phyloP scores from a whole-genome alignment of 2,113 vertebrate genomes.

The Sclerurus mexicanus region DNA sequence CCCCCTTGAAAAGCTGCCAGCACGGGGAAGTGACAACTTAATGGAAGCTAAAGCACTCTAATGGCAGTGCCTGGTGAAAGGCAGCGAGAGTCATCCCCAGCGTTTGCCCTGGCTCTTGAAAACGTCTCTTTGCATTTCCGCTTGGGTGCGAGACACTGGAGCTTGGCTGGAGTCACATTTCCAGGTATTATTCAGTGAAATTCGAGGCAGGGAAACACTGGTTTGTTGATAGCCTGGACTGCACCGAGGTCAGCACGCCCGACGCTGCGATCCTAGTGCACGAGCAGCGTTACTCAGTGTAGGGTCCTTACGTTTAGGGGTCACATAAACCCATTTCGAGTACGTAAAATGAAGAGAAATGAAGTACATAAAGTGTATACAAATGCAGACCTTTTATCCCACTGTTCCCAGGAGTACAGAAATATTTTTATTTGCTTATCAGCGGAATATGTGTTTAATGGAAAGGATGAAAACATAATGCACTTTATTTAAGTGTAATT shows the following conservation, averaged over 20 bases:
- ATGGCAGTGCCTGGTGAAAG: conserved; percentile 69
- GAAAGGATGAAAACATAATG: background rate
- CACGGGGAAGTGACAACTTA: conserved; percentile 77
- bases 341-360: background rate
- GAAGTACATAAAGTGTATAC: background rate
- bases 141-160: background rate
- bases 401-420: no score
- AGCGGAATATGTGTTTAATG: background rate
- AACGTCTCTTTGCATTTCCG: conserved; percentile 63
- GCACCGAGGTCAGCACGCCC: background rate
- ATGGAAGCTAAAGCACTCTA: conserved; percentile 76
- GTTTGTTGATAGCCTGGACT: background rate
- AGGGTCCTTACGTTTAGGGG: background rate
- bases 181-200: conserved; percentile 1
- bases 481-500: background rate
- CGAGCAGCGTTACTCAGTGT: background rate
- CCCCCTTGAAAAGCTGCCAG: conserved; percentile 60
- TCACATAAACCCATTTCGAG: background rate
- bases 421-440: background rate
- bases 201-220: background rate
- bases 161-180: background rate
- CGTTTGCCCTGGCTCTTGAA: conserved; percentile 60
- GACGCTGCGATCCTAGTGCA: accelerated
- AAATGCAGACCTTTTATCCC: background rate
- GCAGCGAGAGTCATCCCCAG: conserved; percentile 5